These are phyloP conservation scores for Agrotis ipsilon DNA, from an alignment of 2,888 invertebrate genomes.

Conservation along the genomic window DNA sequence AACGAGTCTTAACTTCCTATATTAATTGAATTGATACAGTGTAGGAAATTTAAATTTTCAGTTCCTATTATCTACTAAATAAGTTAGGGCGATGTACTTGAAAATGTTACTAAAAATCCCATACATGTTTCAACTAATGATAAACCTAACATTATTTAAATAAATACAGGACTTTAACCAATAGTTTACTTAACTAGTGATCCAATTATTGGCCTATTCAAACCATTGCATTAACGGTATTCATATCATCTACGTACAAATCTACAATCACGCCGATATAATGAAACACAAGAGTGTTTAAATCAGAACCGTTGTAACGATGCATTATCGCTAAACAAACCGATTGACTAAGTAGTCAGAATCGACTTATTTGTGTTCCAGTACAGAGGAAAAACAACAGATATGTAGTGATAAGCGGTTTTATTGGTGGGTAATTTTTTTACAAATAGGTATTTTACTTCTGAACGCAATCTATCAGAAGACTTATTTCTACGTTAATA, in stretches of 20 bases:
- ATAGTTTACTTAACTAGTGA: too few species aligned
- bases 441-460: too few species aligned
- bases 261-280: slow-evolving; percentile 23
- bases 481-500: too few species aligned
- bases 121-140: too few species aligned
- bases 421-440: background rate
- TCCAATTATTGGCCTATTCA: slow-evolving; percentile 1
- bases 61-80: too few species aligned
- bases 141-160: too few species aligned
- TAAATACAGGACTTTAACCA: too few species aligned
- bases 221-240: slow-evolving; percentile 5
- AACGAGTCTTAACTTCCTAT: slow-evolving; percentile 38
- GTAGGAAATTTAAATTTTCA: too few species aligned
- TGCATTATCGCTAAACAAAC: slow-evolving; percentile 67
- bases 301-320: slow-evolving; percentile 71
- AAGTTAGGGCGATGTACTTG: too few species aligned
- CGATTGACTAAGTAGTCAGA: slow-evolving; percentile 7
- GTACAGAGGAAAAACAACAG: slow-evolving; percentile 60
- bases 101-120: too few species aligned
- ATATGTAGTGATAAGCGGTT: slow-evolving; percentile 5
- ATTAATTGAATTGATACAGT: background rate
- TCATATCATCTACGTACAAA: background rate
- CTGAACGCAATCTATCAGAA: too few species aligned
- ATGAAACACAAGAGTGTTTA: slow-evolving; percentile 68
- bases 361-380: slow-evolving; percentile 33